Base-by-base conservation (phyloP, 1,140 invertebrate species). In the Procambarus clarkii region DNA sequence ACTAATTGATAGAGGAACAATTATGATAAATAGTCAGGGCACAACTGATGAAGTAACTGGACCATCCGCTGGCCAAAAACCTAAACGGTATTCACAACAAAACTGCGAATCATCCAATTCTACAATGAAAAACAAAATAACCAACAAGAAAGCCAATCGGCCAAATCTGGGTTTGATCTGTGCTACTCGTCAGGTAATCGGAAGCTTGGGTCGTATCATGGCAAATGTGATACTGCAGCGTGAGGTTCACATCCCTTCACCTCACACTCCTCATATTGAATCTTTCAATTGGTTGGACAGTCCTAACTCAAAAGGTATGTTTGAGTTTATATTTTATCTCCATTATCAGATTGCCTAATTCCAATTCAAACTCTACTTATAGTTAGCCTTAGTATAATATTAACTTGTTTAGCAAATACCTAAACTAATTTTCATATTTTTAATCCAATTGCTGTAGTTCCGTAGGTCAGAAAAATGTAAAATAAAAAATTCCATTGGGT, bases 151-250 rank as follows among this genome's bases (percentile, higher is more conserved):
- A 74, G 11, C 50, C 13, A 44, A 24, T 74, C 2, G 8, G 24
- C 24, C 4, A n/a, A 74, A 74, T 74, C 34, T 34, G 0, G 34
- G 24, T 54, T 11, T 88, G 4, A 88, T 82, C 46, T 24, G 24
- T n/a, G 87, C 79, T 13, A n/a, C 64, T 7, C 87, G 87, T 11
- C 77, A 74, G 44, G 18, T 88, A 21, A 76, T 88, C 18, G 87
- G 87, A 21, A 88, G 79, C 58, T 81, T 88, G 15, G 87, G 87
- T 24, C 58, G 87, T 18, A 71, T 88, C 8, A 21, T 88, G 64
- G 64, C 79, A 48, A 21, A 34, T 54, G 64, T 50, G 48, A 54
- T 71, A 71, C 44, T 88, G 13, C 58, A 81, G n/a, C 64, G 34
- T 46, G 60, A 74, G 34, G 24, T 71, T 69, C 11, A 74, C 48